Evolutionary conservation across 2,797 vertebrate species (phyloP).

Genomic region (Lepus townsendii): DNA sequence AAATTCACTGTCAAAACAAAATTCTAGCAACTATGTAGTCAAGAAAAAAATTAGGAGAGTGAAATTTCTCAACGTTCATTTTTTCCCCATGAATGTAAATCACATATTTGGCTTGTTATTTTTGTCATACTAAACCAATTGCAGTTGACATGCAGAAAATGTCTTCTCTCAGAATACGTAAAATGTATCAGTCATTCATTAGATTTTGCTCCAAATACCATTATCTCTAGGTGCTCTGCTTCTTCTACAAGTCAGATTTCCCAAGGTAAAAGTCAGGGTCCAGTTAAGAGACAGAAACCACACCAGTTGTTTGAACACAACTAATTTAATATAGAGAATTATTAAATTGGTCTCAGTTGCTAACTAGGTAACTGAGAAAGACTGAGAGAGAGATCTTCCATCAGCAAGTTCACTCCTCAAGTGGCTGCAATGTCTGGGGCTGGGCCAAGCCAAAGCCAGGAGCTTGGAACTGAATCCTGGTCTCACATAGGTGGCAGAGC

Average conservation of each 20-base stretch:
- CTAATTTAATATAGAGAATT: background rate
- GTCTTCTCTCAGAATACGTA: background rate
- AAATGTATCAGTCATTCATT: background rate
- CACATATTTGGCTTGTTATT: constrained; percentile 5
- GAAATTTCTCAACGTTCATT: constrained; percentile 21
- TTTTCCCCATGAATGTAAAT: constrained; percentile 10
- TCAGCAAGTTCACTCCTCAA: too few relatives aligned
- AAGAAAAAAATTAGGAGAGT: background rate
- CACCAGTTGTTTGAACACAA: background rate
- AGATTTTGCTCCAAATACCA: background rate
- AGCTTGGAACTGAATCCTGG: too few relatives aligned
- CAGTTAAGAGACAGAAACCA: constrained; percentile 11
- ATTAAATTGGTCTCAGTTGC: background rate
- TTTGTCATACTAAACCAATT: background rate
- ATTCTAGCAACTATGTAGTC: background rate
- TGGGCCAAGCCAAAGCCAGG: too few relatives aligned
- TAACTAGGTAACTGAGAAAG: background rate
- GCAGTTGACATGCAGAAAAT: background rate
- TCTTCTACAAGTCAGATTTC: constrained; percentile 9
- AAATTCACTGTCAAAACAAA: background rate
- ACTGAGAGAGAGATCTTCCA: background rate
- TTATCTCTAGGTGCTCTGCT: background rate
- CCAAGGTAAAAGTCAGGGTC: background rate
- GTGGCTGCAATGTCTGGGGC: too few relatives aligned
- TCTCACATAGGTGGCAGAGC: too few relatives aligned